Base-by-base conservation (phyloP, 2,113 vertebrate genomes). In the Phyllostomus hastatus region DNA sequence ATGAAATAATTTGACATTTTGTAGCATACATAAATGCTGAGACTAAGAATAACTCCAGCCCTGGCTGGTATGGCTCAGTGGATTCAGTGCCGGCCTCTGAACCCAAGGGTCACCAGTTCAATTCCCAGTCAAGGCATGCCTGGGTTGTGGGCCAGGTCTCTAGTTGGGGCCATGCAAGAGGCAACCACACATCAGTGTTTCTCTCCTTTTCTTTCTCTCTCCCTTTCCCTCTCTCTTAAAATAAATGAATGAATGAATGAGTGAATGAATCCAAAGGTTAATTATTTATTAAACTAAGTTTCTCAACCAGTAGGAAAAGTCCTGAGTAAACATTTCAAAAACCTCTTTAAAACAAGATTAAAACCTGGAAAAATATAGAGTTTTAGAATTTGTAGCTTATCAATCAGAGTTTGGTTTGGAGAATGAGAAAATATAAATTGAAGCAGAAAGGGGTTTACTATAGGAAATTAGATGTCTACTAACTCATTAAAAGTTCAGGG, bases 281-380 rank as follows among this genome's bases (percentile, higher is more conserved):
- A 78, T 85, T 96, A 70, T 70, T 91, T 87, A 84, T 57, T 48
- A 70, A 72, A 70, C n/a, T 75, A 61, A 69, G 10, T 88, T 96
- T 93, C 57, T 93, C 46, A 69, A 19, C 11, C 15, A 33, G 5
- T 33, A 14, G 79, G 38, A 50, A 67, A 78, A 80, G 31, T 38
- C 66, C 31, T 80, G 26, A 67, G 24, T 50, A 64, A 94, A 52
- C 19, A 89, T 94, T 92, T 85, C 41, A 81, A 59, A 72, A 41
- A 57, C 35, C 26, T 95, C 33, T 90, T 80, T 73, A 82, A 93
- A 90, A 82, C 64, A 73, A 87, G 31, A 57, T 90, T 82, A 73
- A 93, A 79, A 91, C 46, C 12, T 91, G 82, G 31, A 85, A 73
- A 88, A 76, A 50, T 38, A 79, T 0, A 3, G 38, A 54, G 48